phyloP scores from a whole-genome alignment of 2,888 invertebrate species.

The Stratiomys singularior region DNA sequence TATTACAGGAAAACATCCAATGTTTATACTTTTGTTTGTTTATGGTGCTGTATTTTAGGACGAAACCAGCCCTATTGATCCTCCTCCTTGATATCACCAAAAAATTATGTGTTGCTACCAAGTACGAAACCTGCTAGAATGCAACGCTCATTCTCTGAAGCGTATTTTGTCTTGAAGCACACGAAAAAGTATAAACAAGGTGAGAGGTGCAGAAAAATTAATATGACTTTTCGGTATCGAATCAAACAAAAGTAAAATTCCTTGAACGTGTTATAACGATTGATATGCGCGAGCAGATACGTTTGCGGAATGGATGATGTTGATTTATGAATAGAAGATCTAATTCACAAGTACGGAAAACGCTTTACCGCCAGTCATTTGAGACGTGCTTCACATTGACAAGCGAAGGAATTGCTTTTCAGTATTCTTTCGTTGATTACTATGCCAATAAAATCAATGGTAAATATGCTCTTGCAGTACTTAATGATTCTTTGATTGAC shows the following conservation, averaged over 20 bases:
- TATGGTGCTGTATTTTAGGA: too few relatives aligned
- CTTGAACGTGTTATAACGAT: neutral
- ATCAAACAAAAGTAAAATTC: neutral
- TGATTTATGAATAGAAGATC: conserved; percentile 6
- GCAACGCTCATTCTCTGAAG: too few relatives aligned
- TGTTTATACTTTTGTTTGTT: too few relatives aligned
- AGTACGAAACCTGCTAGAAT: too few relatives aligned
- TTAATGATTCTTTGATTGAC: neutral
- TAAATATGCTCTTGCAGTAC: neutral
- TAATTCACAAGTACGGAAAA: conserved; percentile 19
- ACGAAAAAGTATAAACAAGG: too few relatives aligned
- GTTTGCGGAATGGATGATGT: neutral
- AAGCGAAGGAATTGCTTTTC: neutral
- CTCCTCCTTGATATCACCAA: too few relatives aligned
- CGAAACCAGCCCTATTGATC: too few relatives aligned
- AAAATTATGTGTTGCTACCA: too few relatives aligned
- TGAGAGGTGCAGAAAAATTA: neutral
- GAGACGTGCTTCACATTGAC: conserved; percentile 2
- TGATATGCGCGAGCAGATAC: neutral
- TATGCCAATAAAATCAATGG: neutral
- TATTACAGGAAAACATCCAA: too few relatives aligned
- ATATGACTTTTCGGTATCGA: neutral
- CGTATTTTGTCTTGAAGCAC: too few relatives aligned
- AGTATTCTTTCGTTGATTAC: neutral
- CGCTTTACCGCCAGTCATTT: conserved; percentile 4